Percentiles rank a stretch among this genome's conserved stretches.
Evolutionary conservation across 2,797 vertebrate species (phyloP).

Genomic region (Myiothlypis chrysogaster): DNA sequence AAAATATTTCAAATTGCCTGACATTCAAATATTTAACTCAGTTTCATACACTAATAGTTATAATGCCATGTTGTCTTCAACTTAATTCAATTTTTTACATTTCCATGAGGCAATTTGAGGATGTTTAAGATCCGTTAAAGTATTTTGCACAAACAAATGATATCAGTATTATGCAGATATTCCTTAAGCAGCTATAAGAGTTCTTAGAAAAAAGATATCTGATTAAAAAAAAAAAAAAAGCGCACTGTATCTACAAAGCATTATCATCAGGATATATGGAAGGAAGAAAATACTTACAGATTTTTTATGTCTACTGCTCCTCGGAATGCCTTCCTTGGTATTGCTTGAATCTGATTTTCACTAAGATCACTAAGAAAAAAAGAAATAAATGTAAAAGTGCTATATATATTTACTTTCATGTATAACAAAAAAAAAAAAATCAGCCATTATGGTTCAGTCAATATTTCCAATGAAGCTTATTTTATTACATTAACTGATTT

Average conservation of each 20-base stretch:
- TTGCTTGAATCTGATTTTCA: constrained; percentile 97
- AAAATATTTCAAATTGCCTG: not conserved
- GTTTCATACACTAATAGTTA: not conserved
- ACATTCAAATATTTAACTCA: not conserved
- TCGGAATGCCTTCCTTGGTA: constrained; percentile 96
- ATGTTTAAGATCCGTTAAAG: not conserved
- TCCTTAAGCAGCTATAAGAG: not conserved
- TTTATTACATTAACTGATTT: not conserved
- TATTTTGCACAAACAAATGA: not conserved
- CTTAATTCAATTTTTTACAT: not conserved
- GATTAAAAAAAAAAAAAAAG: not conserved
- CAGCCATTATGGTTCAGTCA: not conserved
- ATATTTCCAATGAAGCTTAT: not conserved
- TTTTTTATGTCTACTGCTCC: constrained; percentile 98
- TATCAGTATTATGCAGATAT: not conserved
- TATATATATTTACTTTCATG: not conserved
- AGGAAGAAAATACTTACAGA: constrained; percentile 83
- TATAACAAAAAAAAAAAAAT: not conserved
- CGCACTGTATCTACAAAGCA: not conserved
- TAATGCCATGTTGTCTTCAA: not conserved
- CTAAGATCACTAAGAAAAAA: constrained; percentile 87
- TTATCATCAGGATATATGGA: not conserved
- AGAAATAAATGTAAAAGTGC: not conserved
- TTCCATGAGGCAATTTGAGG: not conserved
- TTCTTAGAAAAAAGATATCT: not conserved